Percentiles rank a stretch among this genome's conserved stretches.
Conservation (phyloP, 2,888 invertebrate species). For the Cybosia mesomella region DNA sequence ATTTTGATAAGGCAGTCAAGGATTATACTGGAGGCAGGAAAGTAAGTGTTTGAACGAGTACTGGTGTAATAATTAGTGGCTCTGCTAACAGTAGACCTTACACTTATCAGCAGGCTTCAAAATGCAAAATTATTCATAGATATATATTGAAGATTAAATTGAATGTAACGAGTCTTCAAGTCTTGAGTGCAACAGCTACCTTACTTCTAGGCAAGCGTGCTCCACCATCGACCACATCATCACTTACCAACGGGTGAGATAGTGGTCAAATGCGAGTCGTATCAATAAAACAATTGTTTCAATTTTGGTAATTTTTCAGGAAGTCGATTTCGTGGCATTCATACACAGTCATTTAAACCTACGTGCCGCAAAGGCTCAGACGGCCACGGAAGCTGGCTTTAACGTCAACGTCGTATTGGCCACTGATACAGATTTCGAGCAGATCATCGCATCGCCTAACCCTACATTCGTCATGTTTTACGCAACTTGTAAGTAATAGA, state of each 20-base stretch:
- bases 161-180: too few species aligned
- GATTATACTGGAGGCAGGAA: constrained; percentile 92
- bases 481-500: constrained; percentile 88
- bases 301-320: constrained; percentile 74
- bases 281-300: too few species aligned
- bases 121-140: too few species aligned
- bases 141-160: too few species aligned
- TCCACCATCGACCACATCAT: too few species aligned
- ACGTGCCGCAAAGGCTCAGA: constrained; percentile 39
- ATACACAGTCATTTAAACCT: constrained; percentile 79
- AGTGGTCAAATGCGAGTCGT: too few species aligned
- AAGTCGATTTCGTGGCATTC: constrained; percentile 89
- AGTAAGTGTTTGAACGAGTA: constrained; percentile 77
- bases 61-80: too few species aligned
- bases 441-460: constrained; percentile 84
- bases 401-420: constrained; percentile 81
- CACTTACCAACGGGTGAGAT: too few species aligned
- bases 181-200: too few species aligned
- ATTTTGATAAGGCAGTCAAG: constrained; percentile 90
- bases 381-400: constrained; percentile 74
- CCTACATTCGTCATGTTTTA: constrained; percentile 92
- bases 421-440: constrained; percentile 88
- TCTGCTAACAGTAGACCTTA: too few species aligned
- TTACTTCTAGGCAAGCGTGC: too few species aligned
- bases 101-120: too few species aligned